Evolutionary conservation across 2,797 vertebrate genomes (phyloP).

Genomic region (Crocidura indochinensis): DNA sequence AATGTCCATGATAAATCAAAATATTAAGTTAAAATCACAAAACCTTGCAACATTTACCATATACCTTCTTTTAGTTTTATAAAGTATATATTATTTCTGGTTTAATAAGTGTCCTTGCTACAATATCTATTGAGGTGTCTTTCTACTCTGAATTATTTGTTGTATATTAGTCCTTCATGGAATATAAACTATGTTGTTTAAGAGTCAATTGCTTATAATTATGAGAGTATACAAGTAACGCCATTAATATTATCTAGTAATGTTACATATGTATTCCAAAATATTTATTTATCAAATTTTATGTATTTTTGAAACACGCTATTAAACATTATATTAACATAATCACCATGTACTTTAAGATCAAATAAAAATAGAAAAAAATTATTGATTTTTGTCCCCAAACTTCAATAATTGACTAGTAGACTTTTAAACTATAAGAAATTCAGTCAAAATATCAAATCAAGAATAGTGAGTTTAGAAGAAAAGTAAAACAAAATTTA

Average conservation of each 20-base stretch:
- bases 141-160: background rate
- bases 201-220: background rate
- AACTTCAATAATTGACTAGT: background rate
- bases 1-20: too few species aligned
- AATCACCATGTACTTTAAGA: background rate
- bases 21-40: too few species aligned
- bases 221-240: background rate
- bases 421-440: background rate
- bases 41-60: too few species aligned
- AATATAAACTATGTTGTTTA: background rate
- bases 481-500: background rate
- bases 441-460: constrained; percentile 44
- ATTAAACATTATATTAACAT: background rate
- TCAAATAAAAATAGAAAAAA: background rate
- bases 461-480: background rate
- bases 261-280: background rate
- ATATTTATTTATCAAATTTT: constrained; percentile 1
- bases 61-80: background rate
- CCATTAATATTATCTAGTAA: background rate
- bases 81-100: background rate
- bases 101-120: background rate
- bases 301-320: background rate
- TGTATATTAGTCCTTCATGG: background rate
- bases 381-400: background rate
- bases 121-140: background rate